Evolutionary conservation across 2,888 invertebrate genomes (phyloP).

Genomic region (Leptogaster cylindrica): DNA sequence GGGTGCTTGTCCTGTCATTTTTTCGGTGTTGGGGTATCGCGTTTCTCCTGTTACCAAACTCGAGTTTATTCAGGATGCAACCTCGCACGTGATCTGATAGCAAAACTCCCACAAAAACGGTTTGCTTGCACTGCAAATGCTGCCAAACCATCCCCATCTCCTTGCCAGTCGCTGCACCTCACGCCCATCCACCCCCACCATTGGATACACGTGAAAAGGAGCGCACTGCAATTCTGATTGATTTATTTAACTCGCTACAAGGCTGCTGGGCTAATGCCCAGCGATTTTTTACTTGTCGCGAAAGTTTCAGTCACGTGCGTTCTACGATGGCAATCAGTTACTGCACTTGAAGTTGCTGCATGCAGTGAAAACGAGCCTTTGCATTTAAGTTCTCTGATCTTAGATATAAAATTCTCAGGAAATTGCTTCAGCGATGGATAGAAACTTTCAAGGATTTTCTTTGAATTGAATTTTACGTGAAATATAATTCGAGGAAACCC

Average conservation of each 20-base stretch:
- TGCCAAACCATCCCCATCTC: neutral
- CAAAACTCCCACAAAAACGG: slow-evolving; percentile 19
- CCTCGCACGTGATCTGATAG: slow-evolving; percentile 29
- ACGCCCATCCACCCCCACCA: neutral
- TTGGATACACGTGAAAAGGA: neutral
- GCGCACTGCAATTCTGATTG: slow-evolving; percentile 28
- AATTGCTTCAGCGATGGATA: neutral
- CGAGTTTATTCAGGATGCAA: slow-evolving; percentile 29
- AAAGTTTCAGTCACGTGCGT: slow-evolving; percentile 44
- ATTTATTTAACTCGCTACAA: slow-evolving; percentile 39
- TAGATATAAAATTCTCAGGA: neutral
- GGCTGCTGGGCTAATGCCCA: slow-evolving; percentile 5
- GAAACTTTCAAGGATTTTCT: neutral
- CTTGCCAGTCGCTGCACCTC: too few species aligned
- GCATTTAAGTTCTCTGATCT: neutral
- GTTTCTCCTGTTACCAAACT: neutral
- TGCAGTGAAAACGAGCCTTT: slow-evolving; percentile 29
- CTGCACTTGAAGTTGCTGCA: neutral
- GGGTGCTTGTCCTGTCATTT: neutral
- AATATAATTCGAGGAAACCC: neutral
- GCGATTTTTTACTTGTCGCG: slow-evolving; percentile 42
- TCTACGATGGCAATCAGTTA: slow-evolving; percentile 41
- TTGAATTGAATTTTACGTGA: neutral
- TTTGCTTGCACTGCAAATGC: neutral
- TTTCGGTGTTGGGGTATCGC: neutral